These are phyloP conservation scores for Andrena haemorrhoa DNA, from an alignment of 2,888 invertebrate species.

Conservation along the genomic window DNA sequence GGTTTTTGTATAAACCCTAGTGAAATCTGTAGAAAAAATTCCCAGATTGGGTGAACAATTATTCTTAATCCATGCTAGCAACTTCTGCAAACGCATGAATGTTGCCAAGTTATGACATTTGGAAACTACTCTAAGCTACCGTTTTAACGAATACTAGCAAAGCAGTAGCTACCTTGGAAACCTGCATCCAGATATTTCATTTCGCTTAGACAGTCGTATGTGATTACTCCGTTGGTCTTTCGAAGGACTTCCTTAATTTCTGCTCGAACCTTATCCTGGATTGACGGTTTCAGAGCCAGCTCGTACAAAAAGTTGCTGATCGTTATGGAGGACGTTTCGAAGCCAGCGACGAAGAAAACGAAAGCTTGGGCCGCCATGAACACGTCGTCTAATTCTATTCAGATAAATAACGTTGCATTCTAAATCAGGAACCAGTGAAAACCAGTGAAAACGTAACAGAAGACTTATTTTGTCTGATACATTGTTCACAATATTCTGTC, in stretches of 20 bases:
- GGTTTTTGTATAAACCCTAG: too few relatives aligned
- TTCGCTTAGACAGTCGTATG: conserved; percentile 82
- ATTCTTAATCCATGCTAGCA: too few relatives aligned
- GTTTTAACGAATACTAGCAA: background rate
- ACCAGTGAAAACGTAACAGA: too few relatives aligned
- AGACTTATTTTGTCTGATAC: too few relatives aligned
- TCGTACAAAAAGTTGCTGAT: conserved; percentile 68
- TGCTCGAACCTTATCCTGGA: conserved; percentile 69
- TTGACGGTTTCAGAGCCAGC: conserved; percentile 61
- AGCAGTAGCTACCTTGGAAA: conserved; percentile 75
- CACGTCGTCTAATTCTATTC: conserved; percentile 69
- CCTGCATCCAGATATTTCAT: conserved; percentile 84
- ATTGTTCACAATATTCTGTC: background rate
- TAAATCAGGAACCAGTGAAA: too few relatives aligned
- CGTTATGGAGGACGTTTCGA: conserved; percentile 74
- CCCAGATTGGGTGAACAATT: too few relatives aligned
- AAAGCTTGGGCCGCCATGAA: conserved; percentile 74
- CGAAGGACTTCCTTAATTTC: conserved; percentile 66
- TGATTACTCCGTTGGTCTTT: conserved; percentile 76
- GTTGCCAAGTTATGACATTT: too few relatives aligned
- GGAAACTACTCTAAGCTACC: background rate
- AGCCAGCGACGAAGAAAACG: conserved; percentile 78
- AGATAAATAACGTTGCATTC: background rate
- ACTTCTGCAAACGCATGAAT: too few relatives aligned
- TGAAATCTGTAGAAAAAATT: too few relatives aligned